phyloP scores from a whole-genome alignment of 2,888 invertebrate species.

The Drosophila lacicola region DNA sequence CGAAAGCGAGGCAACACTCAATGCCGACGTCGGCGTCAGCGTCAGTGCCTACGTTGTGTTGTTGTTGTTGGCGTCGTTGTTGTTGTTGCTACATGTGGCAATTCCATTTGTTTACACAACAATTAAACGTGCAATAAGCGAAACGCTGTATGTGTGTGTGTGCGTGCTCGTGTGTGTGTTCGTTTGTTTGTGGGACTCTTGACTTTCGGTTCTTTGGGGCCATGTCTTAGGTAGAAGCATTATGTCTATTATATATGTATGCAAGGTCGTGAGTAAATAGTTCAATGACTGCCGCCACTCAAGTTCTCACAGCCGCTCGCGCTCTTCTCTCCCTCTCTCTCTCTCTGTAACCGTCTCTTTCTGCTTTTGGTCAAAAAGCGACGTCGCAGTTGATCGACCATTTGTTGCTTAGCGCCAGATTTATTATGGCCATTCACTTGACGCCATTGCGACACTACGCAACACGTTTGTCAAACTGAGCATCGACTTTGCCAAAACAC shows the following conservation, averaged over 20 bases:
- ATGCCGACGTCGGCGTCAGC: conserved; percentile 34
- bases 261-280: conserved; percentile 75
- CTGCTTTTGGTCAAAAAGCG: conserved; percentile 22
- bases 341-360: conserved; percentile 13
- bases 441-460: conserved; percentile 34
- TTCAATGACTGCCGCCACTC: conserved; percentile 70
- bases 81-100: conserved; percentile 57
- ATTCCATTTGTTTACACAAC: conserved; percentile 70
- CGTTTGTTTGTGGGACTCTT: not conserved
- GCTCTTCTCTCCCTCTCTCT: conserved; percentile 1
- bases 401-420: conserved; percentile 32
- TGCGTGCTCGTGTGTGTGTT: not conserved
- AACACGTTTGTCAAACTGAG: conserved; percentile 17
- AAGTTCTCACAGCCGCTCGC: conserved; percentile 32
- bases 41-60: conserved; percentile 2
- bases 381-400: conserved; percentile 41
- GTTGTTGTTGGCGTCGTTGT: not conserved
- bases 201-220: conserved; percentile 31
- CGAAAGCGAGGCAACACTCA: conserved; percentile 40
- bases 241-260: conserved; percentile 43
- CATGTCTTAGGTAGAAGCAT: conserved; percentile 37
- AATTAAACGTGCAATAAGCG: conserved; percentile 60
- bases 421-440: conserved; percentile 41
- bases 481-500: conserved; percentile 10
- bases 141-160: conserved; percentile 20